Percentiles rank a stretch among this genome's conserved stretches.
These are phyloP conservation scores for Heterohyrax brucei DNA, from an alignment of 2,797 vertebrate species.

Conservation along the genomic window DNA sequence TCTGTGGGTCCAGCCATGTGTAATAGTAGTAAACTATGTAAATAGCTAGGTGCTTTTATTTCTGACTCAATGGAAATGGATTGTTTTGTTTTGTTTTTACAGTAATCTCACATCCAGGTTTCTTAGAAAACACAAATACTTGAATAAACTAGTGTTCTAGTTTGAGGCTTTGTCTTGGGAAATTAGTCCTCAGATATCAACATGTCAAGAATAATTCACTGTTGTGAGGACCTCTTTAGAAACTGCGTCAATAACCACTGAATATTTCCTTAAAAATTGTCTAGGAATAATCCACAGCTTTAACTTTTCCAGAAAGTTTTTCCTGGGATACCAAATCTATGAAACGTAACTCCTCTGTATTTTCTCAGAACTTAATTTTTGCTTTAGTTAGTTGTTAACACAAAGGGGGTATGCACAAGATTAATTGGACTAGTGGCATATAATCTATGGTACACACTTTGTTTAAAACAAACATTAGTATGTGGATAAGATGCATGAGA, in stretches of 20 bases:
- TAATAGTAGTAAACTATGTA: too few relatives aligned
- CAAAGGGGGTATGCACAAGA: neutral
- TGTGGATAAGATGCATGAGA: conserved; percentile 50
- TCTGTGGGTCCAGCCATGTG: neutral
- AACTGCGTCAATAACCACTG: conserved; percentile 7
- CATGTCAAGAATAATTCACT: conserved; percentile 32
- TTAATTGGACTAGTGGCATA: neutral
- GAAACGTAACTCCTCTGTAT: neutral
- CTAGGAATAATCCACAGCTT: conserved; percentile 65
- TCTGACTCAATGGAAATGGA: neutral
- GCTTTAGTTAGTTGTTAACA: conserved; percentile 37
- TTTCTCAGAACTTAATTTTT: conserved; percentile 42
- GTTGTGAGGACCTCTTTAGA: conserved; percentile 12
- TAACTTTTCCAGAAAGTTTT: conserved; percentile 51
- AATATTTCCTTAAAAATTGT: conserved; percentile 41
- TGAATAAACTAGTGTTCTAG: neutral
- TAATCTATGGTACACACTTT: neutral
- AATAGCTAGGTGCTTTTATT: conserved; percentile 32
- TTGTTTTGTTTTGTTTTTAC: neutral
- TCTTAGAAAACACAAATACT: conserved; percentile 60
- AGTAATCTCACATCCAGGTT: conserved; percentile 13
- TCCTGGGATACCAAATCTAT: conserved; percentile 19
- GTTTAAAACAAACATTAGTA: conserved; percentile 64
- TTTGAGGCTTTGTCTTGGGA: conserved; percentile 28
- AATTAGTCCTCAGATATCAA: conserved; percentile 59